Evolutionary conservation across 2,888 invertebrate species (phyloP), one percentile per base, ranked within the genome.

Genomic region (Pterostichus madidus): DNA sequence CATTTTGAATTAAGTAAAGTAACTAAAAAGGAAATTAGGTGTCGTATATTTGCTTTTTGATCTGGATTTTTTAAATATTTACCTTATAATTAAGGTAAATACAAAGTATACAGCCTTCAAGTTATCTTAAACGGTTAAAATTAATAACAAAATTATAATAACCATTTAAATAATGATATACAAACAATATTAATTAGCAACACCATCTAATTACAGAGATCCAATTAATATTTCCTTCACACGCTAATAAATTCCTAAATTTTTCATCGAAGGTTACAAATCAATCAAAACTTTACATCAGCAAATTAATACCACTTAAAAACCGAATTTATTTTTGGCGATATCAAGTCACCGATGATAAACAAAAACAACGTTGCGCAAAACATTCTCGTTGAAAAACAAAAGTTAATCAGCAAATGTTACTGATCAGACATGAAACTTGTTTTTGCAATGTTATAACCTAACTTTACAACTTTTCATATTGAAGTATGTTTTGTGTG

Each of bases 361-460:
- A 75, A 75, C 75, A 75, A 75, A 46, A 75, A 75, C 75, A 75
- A 10, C 46, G 46, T 80, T 80, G 80, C 80, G 68, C 52, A 80
- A 80, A 68, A 80, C n/a, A 31, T 53, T 68, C 39, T 5, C 31
- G 78, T 71, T 53, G 53, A 80, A 80, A 80, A 80, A 80, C 71
- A 80, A 80, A 80, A 80, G 80, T 53, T 32, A 71, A 35, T 31
- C 11, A 10, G 31, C 35, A 80, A 80, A 80, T 73, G 80, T 80
- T 73, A 80, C 44, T 53, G 17, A 53, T 56, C 39, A 39, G 39
- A 39, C 75, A 17, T 52, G 53, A 44, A 80, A 80, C 80, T 80
- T 56, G 80, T 80, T 80, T 80, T 80, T 80, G 52, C 68, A 17
- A 15, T 64, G 64, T n/a, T 64, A n/a, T 39, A 39, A 39, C 39